Evolutionary conservation across 1,140 invertebrate species (phyloP).

Genomic region (Acromyrmex charruanus): DNA sequence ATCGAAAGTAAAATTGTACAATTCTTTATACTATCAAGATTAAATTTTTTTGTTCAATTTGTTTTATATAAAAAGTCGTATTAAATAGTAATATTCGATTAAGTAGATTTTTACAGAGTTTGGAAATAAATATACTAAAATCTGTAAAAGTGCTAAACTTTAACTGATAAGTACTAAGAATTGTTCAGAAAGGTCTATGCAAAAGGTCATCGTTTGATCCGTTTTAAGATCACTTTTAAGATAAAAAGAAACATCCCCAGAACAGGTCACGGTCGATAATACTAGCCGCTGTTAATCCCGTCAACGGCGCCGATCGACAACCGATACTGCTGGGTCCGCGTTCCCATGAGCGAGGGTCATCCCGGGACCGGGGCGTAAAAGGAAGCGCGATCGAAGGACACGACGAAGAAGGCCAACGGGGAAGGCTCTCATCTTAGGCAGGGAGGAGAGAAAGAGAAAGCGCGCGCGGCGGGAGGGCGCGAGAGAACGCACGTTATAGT

Average conservation of each 20-base stretch:
- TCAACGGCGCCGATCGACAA: conserved; percentile 10
- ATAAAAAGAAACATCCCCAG: not conserved
- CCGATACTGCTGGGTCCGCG: conserved; percentile 20
- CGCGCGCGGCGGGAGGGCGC: conserved; percentile 33
- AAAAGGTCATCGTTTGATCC: not conserved
- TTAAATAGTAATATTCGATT: not conserved
- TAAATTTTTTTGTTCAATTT: not conserved
- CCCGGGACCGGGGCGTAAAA: conserved; percentile 37
- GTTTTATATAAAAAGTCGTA: not conserved
- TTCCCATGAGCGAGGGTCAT: conserved; percentile 39
- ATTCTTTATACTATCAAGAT: not conserved
- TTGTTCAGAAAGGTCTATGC: not conserved
- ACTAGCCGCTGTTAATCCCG: conserved; percentile 22
- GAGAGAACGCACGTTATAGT: conserved; percentile 24
- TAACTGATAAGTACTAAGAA: not conserved
- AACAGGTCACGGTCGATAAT: conserved; percentile 4
- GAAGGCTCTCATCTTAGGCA: not conserved
- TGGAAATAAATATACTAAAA: not conserved
- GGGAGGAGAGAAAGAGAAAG: conserved; percentile 33
- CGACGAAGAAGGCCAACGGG: conserved; percentile 33
- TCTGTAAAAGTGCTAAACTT: not conserved
- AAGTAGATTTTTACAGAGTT: not conserved
- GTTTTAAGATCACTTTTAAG: not conserved
- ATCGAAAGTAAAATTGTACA: not conserved
- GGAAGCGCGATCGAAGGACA: conserved; percentile 51